These are phyloP conservation scores for Sebastes diaconus DNA, from an alignment of 2,797 vertebrate species.

Conservation along the genomic window DNA sequence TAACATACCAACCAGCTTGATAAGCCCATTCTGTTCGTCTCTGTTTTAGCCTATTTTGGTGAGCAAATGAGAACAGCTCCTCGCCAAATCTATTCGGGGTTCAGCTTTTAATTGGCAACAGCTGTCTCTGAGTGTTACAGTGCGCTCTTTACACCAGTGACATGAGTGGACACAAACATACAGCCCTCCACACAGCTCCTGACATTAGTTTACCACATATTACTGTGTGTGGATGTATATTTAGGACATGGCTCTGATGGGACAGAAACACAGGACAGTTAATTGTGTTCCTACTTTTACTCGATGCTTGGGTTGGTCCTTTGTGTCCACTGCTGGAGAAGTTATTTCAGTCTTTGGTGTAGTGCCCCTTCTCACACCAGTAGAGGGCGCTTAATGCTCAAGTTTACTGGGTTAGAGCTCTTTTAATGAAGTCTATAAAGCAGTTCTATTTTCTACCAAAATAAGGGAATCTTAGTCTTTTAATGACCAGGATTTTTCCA, in stretches of 20 bases:
- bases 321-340: background rate
- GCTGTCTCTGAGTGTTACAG: slow-evolving; percentile 59
- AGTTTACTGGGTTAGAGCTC: background rate
- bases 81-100: slow-evolving; percentile 52
- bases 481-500: background rate
- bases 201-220: background rate
- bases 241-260: background rate
- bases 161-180: slow-evolving; percentile 42
- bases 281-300: slow-evolving; percentile 3
- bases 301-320: background rate
- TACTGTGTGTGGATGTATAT: background rate
- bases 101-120: slow-evolving; percentile 73
- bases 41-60: slow-evolving; percentile 39
- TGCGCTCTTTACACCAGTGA: slow-evolving; percentile 25
- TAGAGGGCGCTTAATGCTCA: slow-evolving; percentile 57
- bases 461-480: background rate
- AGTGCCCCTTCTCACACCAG: background rate
- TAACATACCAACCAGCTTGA: background rate
- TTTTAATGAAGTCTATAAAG: background rate
- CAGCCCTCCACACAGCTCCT: background rate
- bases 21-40: slow-evolving; percentile 17
- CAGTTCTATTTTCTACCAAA: background rate
- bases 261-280: background rate
- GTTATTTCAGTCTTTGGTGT: background rate
- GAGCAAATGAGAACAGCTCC: slow-evolving; percentile 26